Base-by-base conservation (phyloP, 2,888 invertebrate species). In the Thalpophila matura region DNA sequence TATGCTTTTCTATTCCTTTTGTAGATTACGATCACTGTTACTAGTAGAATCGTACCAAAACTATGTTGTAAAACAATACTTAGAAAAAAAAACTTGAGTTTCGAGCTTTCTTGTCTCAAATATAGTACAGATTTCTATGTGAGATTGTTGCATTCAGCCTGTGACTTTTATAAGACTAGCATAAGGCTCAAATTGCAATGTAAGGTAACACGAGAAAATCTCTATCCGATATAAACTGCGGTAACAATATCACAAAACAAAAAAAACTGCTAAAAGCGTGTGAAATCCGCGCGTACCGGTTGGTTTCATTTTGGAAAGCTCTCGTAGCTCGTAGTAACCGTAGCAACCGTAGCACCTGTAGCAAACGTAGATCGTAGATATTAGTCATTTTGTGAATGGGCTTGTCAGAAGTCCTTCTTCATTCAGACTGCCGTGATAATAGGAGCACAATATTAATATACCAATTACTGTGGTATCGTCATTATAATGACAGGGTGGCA, bases 161-260 rank as follows among this genome's bases (percentile, higher is more conserved):
- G 14, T 4, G 2, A 10, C 4, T 24, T 27, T 22, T 43, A 27
- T 24, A n/a, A 16, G n/a, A 22, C 16, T 7, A n/a, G 16, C 7
- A 12, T 22, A 59, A 27, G 43, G 12, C 42, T 47, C 20, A 51
- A 37, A 49, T 37, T 49, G 6, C 37, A 14, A 53, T 49, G 37
- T 27, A 35, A 55, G 49, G n/a, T n/a, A 49, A 14, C 6, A 49
- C 7, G 12, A 14, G 9, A 14, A 43, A 47, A 38, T 29, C 29
- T 40, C 33, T 29, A 46, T 29, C 9, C 10, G 20, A 62, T 37
- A 62, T 31, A 49, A 71, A 38, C 37, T 22, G 7, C 10, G 16
- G 27, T 55, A 67, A 64, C 38, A 67, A 67, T 64, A 18, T 40
- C 6, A 26, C 35, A 64, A 72, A 55, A 62, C n/a, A 64, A 64